Evolutionary conservation across 2,797 vertebrate species (phyloP).

Genomic region (Trematocara caparti): DNA sequence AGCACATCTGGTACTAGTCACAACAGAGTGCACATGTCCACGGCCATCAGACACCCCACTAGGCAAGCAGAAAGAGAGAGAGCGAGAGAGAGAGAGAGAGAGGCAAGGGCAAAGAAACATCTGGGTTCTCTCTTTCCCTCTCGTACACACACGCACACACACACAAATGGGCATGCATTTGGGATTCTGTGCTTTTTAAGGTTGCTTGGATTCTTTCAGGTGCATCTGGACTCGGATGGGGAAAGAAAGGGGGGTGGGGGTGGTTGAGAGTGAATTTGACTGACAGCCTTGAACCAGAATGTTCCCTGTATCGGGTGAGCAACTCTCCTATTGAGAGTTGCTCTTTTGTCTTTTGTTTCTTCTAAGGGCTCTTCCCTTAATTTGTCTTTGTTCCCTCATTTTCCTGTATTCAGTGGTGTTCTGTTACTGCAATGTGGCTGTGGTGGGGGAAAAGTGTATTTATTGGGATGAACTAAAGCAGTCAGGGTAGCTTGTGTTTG

Average conservation of each 20-base stretch:
- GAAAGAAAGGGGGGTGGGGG: background rate
- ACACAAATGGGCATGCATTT: slow-evolving; percentile 27
- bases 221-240: slow-evolving; percentile 69
- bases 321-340: slow-evolving; percentile 64
- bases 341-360: slow-evolving; percentile 40
- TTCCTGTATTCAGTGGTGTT: slow-evolving; percentile 1
- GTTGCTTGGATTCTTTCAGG: slow-evolving; percentile 76
- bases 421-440: background rate
- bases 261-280: slow-evolving; percentile 61
- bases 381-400: slow-evolving; percentile 27
- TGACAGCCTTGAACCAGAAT: slow-evolving; percentile 74
- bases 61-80: slow-evolving; percentile 59
- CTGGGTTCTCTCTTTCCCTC: slow-evolving; percentile 75
- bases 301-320: slow-evolving; percentile 67
- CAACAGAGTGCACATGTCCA: slow-evolving; percentile 84
- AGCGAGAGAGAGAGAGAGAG: slow-evolving; percentile 18
- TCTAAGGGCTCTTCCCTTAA: slow-evolving; percentile 12
- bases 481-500: background rate
- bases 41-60: slow-evolving; percentile 78
- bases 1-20: slow-evolving; percentile 88
- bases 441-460: background rate
- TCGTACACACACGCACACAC: background rate
- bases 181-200: slow-evolving; percentile 65
- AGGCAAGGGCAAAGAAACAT: slow-evolving; percentile 74
- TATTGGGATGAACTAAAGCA: background rate